Evolutionary conservation across 1,140 invertebrate genomes (phyloP).

Genomic region (Laupala kohalensis): DNA sequence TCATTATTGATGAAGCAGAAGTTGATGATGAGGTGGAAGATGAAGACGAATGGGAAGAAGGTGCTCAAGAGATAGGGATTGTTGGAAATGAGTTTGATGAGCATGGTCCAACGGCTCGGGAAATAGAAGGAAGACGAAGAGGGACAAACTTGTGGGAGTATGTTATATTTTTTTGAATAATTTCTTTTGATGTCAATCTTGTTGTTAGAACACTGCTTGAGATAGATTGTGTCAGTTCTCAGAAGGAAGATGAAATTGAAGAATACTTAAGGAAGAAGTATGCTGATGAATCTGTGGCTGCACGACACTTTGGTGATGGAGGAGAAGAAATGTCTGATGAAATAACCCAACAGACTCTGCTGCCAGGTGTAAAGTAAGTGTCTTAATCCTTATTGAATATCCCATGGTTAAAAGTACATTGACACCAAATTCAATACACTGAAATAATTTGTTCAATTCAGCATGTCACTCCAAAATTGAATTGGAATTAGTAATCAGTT

Average conservation of each 20-base stretch:
- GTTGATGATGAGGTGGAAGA: constrained; percentile 81
- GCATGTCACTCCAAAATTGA: no score
- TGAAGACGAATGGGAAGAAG: constrained; percentile 91
- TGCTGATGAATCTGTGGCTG: constrained; percentile 70
- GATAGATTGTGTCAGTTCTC: constrained; percentile 35
- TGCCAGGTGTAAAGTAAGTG: constrained; percentile 85
- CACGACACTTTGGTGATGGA: constrained; percentile 79
- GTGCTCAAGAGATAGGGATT: constrained; percentile 75
- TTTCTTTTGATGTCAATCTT: not conserved
- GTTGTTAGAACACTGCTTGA: not conserved
- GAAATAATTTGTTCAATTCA: no score
- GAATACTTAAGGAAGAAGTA: constrained; percentile 90
- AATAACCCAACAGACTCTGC: constrained; percentile 90
- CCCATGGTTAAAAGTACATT: not conserved
- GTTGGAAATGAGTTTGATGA: constrained; percentile 78
- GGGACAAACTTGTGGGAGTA: constrained; percentile 83
- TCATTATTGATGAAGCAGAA: constrained; percentile 93
- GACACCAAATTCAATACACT: no score
- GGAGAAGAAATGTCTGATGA: constrained; percentile 94
- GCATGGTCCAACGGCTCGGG: constrained; percentile 80
- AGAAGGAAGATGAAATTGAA: constrained; percentile 93
- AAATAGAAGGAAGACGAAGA: constrained; percentile 78
- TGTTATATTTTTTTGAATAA: constrained; percentile 23
- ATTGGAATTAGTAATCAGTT: no score
- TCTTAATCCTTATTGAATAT: not conserved